A percentile compares a stretch with the other conserved stretches of the same genome.
These are phyloP conservation scores for Ophioninae sp. DNA, from an alignment of 2,888 invertebrate species.

Conservation along the genomic window DNA sequence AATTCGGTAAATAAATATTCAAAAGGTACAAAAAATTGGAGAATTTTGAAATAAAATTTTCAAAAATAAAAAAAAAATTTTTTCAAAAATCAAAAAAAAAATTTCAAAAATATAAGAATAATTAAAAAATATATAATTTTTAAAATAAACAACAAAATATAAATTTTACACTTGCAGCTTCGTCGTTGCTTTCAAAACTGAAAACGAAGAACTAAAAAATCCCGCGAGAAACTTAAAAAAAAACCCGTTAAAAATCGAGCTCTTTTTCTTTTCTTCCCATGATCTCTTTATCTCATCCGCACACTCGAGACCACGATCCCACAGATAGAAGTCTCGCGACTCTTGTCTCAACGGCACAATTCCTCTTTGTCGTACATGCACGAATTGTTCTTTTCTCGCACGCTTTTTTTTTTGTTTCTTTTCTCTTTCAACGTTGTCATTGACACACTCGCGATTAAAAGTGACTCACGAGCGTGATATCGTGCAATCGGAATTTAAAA, in stretches of 20 bases:
- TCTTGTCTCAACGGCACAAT: slow-evolving; percentile 12
- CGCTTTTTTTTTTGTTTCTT: slow-evolving; percentile 3
- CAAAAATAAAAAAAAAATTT: too few species aligned
- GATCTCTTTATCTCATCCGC: neutral
- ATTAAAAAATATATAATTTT: too few species aligned
- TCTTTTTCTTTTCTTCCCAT: neutral
- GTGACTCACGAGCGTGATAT: slow-evolving; percentile 23
- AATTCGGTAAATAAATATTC: too few species aligned
- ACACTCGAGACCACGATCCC: neutral
- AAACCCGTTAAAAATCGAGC: neutral
- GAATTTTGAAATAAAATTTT: too few species aligned
- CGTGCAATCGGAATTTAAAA: neutral
- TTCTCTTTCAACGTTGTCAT: neutral
- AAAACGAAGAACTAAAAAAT: neutral
- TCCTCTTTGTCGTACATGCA: neutral
- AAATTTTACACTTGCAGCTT: neutral
- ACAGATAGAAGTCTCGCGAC: neutral
- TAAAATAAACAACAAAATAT: too few species aligned
- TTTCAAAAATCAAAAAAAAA: too few species aligned
- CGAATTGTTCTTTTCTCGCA: neutral
- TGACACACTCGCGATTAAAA: slow-evolving; percentile 12
- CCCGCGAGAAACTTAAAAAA: neutral
- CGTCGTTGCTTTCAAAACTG: neutral
- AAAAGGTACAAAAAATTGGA: too few species aligned
- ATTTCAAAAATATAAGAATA: too few species aligned